phyloP scores from a whole-genome alignment of 2,797 vertebrate genomes.

The Sandelia bainsii region DNA sequence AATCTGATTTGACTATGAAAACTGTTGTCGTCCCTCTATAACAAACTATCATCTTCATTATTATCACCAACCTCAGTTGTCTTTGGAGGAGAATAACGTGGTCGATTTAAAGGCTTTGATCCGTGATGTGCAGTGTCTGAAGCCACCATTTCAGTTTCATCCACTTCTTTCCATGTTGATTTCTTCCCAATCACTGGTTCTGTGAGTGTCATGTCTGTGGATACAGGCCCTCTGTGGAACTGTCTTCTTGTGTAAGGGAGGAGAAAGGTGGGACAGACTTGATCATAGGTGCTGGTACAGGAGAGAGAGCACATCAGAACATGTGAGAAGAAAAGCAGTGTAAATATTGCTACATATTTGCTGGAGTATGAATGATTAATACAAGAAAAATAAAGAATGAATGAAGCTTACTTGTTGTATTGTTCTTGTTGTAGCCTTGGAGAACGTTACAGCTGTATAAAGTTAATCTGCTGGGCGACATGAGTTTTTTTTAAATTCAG shows the following conservation, averaged over 20 bases:
- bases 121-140: conserved; percentile 10
- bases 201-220: neutral
- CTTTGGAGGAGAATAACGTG: neutral
- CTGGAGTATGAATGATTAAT: conserved; percentile 69
- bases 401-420: conserved; percentile 19
- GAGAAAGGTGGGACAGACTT: neutral
- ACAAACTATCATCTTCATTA: neutral
- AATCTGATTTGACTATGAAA: neutral
- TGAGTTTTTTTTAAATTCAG: too few relatives aligned
- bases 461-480: too few relatives aligned
- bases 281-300: conserved; percentile 6
- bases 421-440: neutral
- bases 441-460: too few relatives aligned
- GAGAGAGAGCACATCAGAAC: conserved; percentile 29
- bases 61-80: neutral
- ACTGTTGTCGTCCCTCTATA: neutral
- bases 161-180: conserved; percentile 16
- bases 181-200: conserved; percentile 1
- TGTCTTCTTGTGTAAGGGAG: neutral
- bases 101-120: neutral
- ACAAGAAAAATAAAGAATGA: conserved; percentile 56
- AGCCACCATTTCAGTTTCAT: neutral
- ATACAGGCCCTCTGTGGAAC: neutral
- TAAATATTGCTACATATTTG: conserved; percentile 63
- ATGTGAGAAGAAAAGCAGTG: conserved; percentile 36